Evolutionary conservation across 2,888 invertebrate species (phyloP), one percentile per base, ranked within the genome.

Genomic region (Chydorus sphaericus): DNA sequence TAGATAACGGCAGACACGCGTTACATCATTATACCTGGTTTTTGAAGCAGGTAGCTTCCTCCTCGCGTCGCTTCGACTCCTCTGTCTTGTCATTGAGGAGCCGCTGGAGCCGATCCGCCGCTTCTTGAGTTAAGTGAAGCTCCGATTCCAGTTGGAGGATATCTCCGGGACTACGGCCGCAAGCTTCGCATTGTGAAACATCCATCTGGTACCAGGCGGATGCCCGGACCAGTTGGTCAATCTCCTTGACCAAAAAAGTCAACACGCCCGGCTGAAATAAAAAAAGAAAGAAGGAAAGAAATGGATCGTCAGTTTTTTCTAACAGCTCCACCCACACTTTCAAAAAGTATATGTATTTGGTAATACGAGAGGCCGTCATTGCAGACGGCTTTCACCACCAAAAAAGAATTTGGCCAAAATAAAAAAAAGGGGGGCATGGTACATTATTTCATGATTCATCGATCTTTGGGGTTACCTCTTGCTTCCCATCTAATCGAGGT

Each of bases 41-140:
- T 36, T 36, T 31, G 33, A 52, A 36, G 33, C 18, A 33, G 66
- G 85, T 80, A 56, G 89, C 80, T 54, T 83, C 73, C 59, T 87
- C 86, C 57, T 82, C 81, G 65, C 85, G 81, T 66, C 84, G 80
- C 63, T 85, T 83, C 50, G 89, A 77, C 71, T 89, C 88, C 26
- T 85, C 77, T 65, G 85, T 85, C 55, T 85, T 75, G 61, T 87
- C 85, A 59, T 83, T 75, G 7, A 86, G 77, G 54, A 85, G 80
- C 26, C 84, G 77, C 57, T 83, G 79, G 16, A 85, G 80, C 61
- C 83, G 81, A 51, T 87, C 87, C 54, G 86, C 73, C 63, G 66
- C 63, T 58, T 71, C 71, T 59, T 68, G 67, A 7, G 69, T 68
- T 48, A 68, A 64, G 60, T 71, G 71, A 23, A 71, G 65, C 58